Evolutionary conservation across 2,888 invertebrate genomes (phyloP).

Genomic region (Tetanocera ferruginea): DNA sequence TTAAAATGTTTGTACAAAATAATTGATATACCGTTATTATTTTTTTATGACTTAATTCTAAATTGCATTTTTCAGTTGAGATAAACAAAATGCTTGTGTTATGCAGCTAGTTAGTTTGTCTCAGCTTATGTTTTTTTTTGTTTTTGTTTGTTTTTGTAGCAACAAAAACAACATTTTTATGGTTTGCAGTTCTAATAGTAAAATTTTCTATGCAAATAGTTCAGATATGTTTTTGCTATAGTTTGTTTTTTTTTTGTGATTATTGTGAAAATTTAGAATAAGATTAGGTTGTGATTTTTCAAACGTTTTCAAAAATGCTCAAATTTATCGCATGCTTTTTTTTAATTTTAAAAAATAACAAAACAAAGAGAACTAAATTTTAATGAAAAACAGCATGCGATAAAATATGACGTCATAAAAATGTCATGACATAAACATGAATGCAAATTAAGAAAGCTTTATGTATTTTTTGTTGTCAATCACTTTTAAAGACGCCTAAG

Average conservation of each 20-base stretch:
- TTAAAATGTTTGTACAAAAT: conserved; percentile 26
- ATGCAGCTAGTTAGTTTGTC: not conserved
- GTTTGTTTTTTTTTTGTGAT: not conserved
- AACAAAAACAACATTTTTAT: not conserved
- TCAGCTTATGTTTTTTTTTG: not conserved
- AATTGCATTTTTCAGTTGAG: not conserved
- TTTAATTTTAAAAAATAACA: not conserved
- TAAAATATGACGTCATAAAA: too few species aligned
- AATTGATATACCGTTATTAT: conserved; percentile 13
- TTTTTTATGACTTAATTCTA: not conserved
- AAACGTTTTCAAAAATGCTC: conserved; percentile 17
- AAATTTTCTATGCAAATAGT: not conserved
- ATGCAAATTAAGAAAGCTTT: too few species aligned
- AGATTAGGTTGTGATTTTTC: not conserved
- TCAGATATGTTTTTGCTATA: not conserved
- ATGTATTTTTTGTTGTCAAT: too few species aligned
- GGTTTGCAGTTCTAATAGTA: not conserved
- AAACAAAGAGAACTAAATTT: not conserved
- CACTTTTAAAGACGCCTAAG: too few species aligned
- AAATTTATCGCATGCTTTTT: not conserved
- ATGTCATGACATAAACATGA: not conserved
- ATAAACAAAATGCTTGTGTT: not conserved
- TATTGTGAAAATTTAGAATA: conserved; percentile 18
- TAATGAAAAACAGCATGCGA: not conserved
- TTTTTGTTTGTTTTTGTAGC: not conserved